phyloP scores from a whole-genome alignment of 2,113 vertebrate species.

The Ibidorhyncha struthersii region DNA sequence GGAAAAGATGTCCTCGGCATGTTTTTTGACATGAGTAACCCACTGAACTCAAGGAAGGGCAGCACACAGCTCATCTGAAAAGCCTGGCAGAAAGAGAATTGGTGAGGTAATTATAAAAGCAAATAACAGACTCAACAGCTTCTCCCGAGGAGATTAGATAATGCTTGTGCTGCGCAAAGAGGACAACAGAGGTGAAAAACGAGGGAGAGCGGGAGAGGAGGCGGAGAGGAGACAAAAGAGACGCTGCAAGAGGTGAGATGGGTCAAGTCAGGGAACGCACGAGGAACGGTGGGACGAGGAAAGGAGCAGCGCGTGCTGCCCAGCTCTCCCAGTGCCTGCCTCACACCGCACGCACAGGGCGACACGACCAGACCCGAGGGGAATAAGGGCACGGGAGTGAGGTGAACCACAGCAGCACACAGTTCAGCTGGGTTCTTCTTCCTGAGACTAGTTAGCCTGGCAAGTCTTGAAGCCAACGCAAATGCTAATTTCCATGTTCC shows the following conservation, averaged over 20 bases:
- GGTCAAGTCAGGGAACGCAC: accelerated
- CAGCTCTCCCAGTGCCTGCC: not conserved
- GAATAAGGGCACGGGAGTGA: accelerated
- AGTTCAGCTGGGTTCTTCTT: accelerated
- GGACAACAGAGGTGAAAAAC: not conserved
- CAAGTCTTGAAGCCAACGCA: not conserved
- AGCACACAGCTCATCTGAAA: not conserved
- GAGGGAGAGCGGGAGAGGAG: not conserved
- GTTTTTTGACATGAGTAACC: not conserved
- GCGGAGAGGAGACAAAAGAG: not conserved
- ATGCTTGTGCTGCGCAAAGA: not conserved
- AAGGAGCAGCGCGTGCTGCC: not conserved
- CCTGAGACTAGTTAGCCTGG: not conserved
- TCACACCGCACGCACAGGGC: too few relatives aligned
- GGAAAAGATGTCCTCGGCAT: not conserved
- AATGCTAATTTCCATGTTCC: not conserved
- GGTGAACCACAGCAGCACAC: accelerated
- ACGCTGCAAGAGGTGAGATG: accelerated
- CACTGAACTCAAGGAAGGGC: not conserved
- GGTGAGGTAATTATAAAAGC: not conserved
- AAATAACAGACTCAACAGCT: not conserved
- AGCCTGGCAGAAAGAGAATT: not conserved
- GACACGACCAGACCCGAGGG: not conserved
- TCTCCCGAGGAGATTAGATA: not conserved
- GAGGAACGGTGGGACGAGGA: not conserved